Conservation (phyloP, 2,888 invertebrate genomes). For the Macrophya alboannulata region DNA sequence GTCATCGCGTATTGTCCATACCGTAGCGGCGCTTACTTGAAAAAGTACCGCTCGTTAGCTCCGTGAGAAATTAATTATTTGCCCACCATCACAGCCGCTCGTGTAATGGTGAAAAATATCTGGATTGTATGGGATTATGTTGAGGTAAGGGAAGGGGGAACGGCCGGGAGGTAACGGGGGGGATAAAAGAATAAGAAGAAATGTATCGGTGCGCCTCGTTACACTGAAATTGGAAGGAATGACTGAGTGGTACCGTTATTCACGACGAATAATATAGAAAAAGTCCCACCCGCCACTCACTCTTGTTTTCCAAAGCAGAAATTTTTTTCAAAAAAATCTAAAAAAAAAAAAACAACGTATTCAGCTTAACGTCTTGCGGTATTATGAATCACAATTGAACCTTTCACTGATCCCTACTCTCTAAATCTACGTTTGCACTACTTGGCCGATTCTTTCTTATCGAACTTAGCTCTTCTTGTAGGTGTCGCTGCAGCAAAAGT, state of each 20-base stretch:
- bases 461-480: neutral
- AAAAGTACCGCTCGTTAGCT: slow-evolving; percentile 78
- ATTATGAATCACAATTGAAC: slow-evolving; percentile 28
- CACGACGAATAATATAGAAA: slow-evolving; percentile 78
- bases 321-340: slow-evolving; percentile 19
- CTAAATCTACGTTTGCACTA: neutral
- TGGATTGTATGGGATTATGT: slow-evolving; percentile 79
- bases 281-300: slow-evolving; percentile 60
- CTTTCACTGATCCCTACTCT: neutral
- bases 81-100: slow-evolving; percentile 73
- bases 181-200: slow-evolving; percentile 78
- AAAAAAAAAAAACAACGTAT: slow-evolving; percentile 8
- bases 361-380: slow-evolving; percentile 20
- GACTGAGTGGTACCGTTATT: slow-evolving; percentile 79
- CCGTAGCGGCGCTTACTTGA: slow-evolving; percentile 64
- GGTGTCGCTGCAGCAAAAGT: neutral
- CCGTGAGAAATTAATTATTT: slow-evolving; percentile 80
- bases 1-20: slow-evolving; percentile 72
- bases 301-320: slow-evolving; percentile 57
- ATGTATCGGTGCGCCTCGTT: slow-evolving; percentile 80
- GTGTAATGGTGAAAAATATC: slow-evolving; percentile 80
- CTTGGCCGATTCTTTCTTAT: neutral
- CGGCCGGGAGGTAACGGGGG: slow-evolving; percentile 61
- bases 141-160: slow-evolving; percentile 54
- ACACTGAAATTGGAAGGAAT: slow-evolving; percentile 80